These are phyloP conservation scores for Eumeta japonica DNA, from an alignment of 1,140 invertebrate genomes.

Conservation along the genomic window DNA sequence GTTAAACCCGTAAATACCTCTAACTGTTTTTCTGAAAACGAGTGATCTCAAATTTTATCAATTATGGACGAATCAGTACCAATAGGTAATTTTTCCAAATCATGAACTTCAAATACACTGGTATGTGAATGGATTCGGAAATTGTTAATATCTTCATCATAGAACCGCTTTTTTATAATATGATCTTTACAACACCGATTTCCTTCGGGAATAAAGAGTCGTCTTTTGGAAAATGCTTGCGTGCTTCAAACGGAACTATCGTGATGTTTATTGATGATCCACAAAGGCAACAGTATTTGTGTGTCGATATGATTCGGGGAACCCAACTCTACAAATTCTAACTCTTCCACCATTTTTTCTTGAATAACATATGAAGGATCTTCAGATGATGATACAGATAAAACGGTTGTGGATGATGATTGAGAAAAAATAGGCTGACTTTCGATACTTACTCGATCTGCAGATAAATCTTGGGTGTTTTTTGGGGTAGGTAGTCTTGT, in stretches of 20 bases:
- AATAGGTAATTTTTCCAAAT: background rate
- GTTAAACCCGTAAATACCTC: constrained; percentile 15
- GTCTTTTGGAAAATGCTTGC: background rate
- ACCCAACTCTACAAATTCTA: too few relatives aligned
- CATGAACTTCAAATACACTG: background rate
- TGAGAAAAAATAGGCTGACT: too few relatives aligned
- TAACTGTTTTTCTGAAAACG: constrained; percentile 16
- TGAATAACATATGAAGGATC: constrained; percentile 2
- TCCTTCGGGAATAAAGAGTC: constrained; percentile 2
- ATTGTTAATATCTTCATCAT: background rate
- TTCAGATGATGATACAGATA: too few relatives aligned
- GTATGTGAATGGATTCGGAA: background rate
- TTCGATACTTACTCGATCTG: too few relatives aligned
- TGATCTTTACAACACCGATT: constrained; percentile 2
- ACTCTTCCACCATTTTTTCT: constrained; percentile 4
- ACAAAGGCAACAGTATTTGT: too few relatives aligned
- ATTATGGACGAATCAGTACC: background rate
- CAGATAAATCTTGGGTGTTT: too few relatives aligned
- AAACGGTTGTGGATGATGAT: too few relatives aligned
- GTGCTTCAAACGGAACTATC: background rate
- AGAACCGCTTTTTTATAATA: background rate
- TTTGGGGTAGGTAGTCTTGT: too few relatives aligned
- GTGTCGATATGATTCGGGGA: too few relatives aligned
- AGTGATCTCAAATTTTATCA: constrained; percentile 5
- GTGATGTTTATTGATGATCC: too few relatives aligned